Percentiles rank a stretch among this genome's conserved stretches.
Evolutionary conservation across 2,113 vertebrate species (phyloP).

Genomic region (Oreotrochilus melanogaster): DNA sequence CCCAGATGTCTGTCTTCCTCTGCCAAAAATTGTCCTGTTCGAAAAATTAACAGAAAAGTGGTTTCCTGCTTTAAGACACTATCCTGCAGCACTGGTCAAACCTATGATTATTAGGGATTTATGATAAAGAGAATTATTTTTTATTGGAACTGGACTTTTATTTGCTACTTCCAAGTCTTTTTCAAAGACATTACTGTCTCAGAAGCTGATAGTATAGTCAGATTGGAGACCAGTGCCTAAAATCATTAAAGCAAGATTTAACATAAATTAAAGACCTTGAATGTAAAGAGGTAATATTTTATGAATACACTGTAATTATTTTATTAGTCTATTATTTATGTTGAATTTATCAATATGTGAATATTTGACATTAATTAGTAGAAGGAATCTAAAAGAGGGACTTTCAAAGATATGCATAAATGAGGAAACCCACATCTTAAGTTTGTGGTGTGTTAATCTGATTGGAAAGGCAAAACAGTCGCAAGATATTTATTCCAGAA

Average conservation of each 20-base stretch:
- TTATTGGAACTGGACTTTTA: background rate
- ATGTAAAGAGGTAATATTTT: background rate
- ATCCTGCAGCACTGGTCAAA: background rate
- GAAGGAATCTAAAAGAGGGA: background rate
- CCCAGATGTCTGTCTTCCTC: background rate
- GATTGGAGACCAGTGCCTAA: background rate
- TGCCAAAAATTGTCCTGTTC: background rate
- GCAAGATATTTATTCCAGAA: background rate
- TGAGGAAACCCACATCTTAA: background rate
- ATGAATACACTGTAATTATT: background rate
- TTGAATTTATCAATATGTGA: background rate
- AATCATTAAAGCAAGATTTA: background rate
- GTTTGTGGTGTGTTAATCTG: background rate
- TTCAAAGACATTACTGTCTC: background rate
- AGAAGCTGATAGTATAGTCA: background rate
- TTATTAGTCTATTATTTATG: background rate
- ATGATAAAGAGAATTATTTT: background rate
- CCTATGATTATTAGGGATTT: background rate
- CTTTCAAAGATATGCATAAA: background rate
- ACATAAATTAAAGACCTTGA: background rate
- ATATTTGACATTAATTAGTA: background rate
- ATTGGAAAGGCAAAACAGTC: background rate
- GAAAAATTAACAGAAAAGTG: background rate
- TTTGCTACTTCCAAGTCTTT: background rate
- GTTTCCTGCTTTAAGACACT: background rate